phyloP scores from a whole-genome alignment of 2,888 invertebrate genomes.

The Hermaeophaga mercurialis region DNA sequence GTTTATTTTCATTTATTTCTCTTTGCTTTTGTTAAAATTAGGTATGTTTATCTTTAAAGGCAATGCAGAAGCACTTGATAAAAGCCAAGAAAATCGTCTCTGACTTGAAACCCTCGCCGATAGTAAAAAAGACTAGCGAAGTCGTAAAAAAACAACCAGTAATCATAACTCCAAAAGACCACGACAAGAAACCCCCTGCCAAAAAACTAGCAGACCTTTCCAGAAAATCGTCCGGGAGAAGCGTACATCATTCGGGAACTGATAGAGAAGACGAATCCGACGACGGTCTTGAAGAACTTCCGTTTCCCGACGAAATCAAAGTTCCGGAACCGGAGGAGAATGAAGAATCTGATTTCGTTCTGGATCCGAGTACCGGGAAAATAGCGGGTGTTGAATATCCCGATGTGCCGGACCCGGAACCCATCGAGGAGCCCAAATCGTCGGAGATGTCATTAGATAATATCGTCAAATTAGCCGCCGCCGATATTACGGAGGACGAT shows the following conservation, averaged over 20 bases:
- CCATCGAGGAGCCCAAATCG: slow-evolving; percentile 27
- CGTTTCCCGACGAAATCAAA: slow-evolving; percentile 64
- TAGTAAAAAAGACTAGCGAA: slow-evolving; percentile 35
- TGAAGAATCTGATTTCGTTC: slow-evolving; percentile 64
- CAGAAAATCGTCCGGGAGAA: neutral
- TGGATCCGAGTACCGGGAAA: slow-evolving; percentile 63
- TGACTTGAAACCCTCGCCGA: slow-evolving; percentile 8
- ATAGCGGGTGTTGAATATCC: slow-evolving; percentile 41
- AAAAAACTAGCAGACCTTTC: slow-evolving; percentile 20
- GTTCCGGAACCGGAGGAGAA: slow-evolving; percentile 63
- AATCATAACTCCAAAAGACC: slow-evolving; percentile 16
- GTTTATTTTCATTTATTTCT: too few relatives aligned
- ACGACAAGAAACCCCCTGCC: slow-evolving; percentile 26
- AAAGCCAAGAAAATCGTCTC: slow-evolving; percentile 21
- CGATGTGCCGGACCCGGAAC: slow-evolving; percentile 47
- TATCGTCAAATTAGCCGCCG: slow-evolving; percentile 53
- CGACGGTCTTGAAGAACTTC: slow-evolving; percentile 65
- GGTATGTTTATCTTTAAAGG: neutral
- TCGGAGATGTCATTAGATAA: slow-evolving; percentile 45
- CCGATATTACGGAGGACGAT: slow-evolving; percentile 53
- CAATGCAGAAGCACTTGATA: slow-evolving; percentile 12
- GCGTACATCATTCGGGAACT: too few relatives aligned
- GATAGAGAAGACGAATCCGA: slow-evolving; percentile 38
- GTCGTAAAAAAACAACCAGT: slow-evolving; percentile 30
- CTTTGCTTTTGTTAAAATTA: too few relatives aligned